Conservation (phyloP, 2,113 vertebrate genomes). For the Mellivora capensis region DNA sequence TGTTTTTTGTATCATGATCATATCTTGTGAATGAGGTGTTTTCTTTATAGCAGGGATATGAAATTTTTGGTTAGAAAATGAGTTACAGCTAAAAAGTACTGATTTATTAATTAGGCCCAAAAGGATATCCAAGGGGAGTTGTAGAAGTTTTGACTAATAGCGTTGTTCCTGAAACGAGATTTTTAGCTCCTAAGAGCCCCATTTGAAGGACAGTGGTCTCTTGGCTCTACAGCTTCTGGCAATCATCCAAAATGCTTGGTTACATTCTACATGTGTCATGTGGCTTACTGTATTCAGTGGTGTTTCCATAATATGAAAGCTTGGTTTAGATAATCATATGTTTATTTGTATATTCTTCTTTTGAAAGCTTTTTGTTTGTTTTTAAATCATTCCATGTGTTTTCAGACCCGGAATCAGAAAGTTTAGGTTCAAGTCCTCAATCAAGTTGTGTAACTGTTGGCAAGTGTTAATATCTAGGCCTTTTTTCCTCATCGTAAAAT, state of each 20-base stretch:
- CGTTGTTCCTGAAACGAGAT: not conserved
- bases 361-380: not conserved
- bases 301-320: not conserved
- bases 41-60: not conserved
- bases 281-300: not conserved
- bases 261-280: not conserved
- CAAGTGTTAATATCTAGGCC: not conserved
- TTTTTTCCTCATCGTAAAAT: not conserved
- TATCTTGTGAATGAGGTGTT: not conserved
- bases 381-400: not conserved
- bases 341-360: not conserved
- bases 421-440: not conserved
- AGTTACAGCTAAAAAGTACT: not conserved
- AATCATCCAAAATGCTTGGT: not conserved
- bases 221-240: not conserved
- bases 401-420: not conserved
- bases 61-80: not conserved
- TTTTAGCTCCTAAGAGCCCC: not conserved
- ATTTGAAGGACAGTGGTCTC: not conserved
- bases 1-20: not conserved
- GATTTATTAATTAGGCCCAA: not conserved
- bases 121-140: slow-evolving; percentile 10
- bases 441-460: not conserved
- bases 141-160: not conserved
- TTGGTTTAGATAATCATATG: not conserved